A percentile compares a stretch with the other conserved stretches of the same genome.
These are phyloP conservation scores for Crotalus tigris DNA, from an alignment of 2,113 vertebrate species.

Conservation along the genomic window DNA sequence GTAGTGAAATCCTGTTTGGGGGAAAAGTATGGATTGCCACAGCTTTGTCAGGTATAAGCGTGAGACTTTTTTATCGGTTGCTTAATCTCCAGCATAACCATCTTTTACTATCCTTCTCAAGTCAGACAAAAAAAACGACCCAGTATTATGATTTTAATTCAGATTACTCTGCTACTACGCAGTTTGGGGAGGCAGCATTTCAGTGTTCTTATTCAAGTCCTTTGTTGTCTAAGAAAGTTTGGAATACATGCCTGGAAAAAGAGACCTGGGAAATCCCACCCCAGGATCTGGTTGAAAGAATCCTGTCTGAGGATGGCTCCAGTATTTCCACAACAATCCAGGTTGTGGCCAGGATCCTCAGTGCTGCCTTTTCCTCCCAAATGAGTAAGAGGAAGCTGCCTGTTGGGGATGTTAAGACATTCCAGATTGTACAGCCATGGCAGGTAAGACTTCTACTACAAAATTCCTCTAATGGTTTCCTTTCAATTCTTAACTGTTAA, in stretches of 20 bases:
- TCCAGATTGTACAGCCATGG: not conserved
- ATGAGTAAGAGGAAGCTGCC: not conserved
- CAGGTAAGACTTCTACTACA: not conserved
- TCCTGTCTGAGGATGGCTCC: not conserved
- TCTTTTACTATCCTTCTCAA: not conserved
- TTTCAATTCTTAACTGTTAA: not conserved
- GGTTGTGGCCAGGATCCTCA: not conserved
- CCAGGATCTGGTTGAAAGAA: not conserved
- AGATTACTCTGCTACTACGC: not conserved
- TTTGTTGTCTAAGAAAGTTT: not conserved
- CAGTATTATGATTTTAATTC: not conserved
- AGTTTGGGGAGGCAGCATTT: not conserved
- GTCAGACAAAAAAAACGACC: not conserved
- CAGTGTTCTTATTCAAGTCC: not conserved
- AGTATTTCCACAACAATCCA: not conserved
- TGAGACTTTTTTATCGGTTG: not conserved
- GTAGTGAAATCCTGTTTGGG: not conserved
- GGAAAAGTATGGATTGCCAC: not conserved
- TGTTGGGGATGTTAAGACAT: not conserved
- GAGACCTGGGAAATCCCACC: not conserved
- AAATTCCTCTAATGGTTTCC: not conserved
- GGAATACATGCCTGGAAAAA: not conserved
- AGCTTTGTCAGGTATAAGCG: not conserved
- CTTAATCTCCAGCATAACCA: not conserved
- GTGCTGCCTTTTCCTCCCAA: not conserved